Base-by-base conservation (phyloP, 2,888 invertebrate species). In the Cremastobaeus sp. region DNA sequence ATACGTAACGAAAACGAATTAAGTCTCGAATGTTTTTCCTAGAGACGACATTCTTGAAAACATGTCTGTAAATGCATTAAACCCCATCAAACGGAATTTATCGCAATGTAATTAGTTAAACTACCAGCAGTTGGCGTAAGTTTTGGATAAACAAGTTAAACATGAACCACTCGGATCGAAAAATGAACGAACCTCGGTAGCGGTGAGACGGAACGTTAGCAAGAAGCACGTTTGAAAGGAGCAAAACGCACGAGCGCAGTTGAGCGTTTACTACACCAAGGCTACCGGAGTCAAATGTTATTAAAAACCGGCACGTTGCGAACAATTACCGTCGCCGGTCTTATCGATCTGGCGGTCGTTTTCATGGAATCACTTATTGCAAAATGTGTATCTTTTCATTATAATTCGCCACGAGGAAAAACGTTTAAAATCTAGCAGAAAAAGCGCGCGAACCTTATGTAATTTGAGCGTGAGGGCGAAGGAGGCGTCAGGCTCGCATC, bases 191-290 rank as follows among this genome's bases (percentile, higher is more conserved):
- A 48, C 37, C 54, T 52, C 60, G 35, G 69, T 64, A 48, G 74
- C 64, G 34, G 64, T 74, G 47, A 69, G 74, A 52, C 43, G 57
- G 39, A 73, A 64, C 68, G 73, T 62, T 66, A 55, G 68, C 73
- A 35, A 60, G 59, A 14, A 54, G 39, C 47, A 45, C 28, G 59
- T 66, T 72, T 35, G 54, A 66, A 72, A 72, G 66, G 72, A 72
- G 55, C 48, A 60, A 66, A 65, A 47, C 64, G 59, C 50, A 15
- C 35, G 50, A 57, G 21, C 28, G 28, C 59, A n/a, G n/a, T 50
- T 57, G 64, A 57, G 35, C 57, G 54, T 48, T 57, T 71, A 64
- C 70, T 50, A 35, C 6, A 52, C 65, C 59, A 72, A 72, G 71
- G 71, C 65, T 72, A 59, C 54, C 59, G 32, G 39, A 43, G 48